A percentile compares a stretch with the other conserved stretches of the same genome.
Evolutionary conservation across 1,140 invertebrate genomes (phyloP).

Genomic region (Stegodyphus dumicola): DNA sequence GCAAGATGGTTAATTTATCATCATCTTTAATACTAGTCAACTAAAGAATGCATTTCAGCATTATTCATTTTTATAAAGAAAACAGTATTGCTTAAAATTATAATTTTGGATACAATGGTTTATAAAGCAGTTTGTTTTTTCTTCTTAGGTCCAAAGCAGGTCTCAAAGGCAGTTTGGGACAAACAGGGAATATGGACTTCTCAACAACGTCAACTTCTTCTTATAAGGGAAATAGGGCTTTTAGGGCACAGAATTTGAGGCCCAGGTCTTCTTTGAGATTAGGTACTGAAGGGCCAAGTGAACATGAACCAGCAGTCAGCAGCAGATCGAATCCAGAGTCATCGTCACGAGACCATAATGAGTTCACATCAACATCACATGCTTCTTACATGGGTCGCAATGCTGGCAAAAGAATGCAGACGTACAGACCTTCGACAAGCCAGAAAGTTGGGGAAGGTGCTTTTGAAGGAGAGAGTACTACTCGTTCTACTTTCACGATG

Average conservation of each 20-base stretch:
- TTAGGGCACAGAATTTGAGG: constrained; percentile 9
- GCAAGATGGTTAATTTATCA: too few relatives aligned
- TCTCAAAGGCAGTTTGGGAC: constrained; percentile 22
- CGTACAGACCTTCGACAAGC: constrained; percentile 43
- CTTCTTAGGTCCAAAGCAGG: constrained; percentile 13
- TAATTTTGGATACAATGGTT: too few relatives aligned
- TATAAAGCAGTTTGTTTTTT: too few relatives aligned
- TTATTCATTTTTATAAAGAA: too few relatives aligned
- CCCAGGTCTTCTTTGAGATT: constrained; percentile 33
- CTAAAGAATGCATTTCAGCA: too few relatives aligned
- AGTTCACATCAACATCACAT: constrained; percentile 10
- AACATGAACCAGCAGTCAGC: neutral
- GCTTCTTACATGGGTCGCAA: constrained; percentile 13
- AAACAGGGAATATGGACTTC: constrained; percentile 40
- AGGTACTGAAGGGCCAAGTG: neutral
- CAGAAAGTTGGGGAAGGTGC: constrained; percentile 45
- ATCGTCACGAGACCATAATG: neutral
- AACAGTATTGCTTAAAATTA: too few relatives aligned
- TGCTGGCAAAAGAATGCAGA: constrained; percentile 5
- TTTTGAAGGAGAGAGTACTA: constrained; percentile 49
- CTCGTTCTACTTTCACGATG: constrained; percentile 16
- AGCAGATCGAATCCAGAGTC: constrained; percentile 34
- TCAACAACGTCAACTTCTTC: constrained; percentile 27
- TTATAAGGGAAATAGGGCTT: neutral
- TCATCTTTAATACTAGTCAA: too few relatives aligned